A percentile compares a stretch with the other conserved stretches of the same genome.
phyloP scores from a whole-genome alignment of 2,888 invertebrate species.

The Cancer borealis region DNA sequence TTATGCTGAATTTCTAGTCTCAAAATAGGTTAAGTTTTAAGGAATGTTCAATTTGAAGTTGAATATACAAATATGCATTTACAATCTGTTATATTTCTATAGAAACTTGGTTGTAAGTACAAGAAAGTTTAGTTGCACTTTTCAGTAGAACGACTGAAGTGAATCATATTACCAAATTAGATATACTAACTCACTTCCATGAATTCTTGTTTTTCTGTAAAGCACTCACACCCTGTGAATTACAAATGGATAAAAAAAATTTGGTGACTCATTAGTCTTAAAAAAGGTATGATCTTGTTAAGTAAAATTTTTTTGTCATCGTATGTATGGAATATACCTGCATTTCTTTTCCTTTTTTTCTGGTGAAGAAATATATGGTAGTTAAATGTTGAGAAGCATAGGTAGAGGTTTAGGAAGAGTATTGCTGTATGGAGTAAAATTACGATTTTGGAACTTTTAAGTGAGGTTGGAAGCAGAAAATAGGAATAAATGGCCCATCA shows the following conservation, averaged over 20 bases:
- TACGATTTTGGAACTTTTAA: no score
- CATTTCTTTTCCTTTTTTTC: background rate
- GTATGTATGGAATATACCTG: background rate
- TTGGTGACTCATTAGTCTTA: background rate
- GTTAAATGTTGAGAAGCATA: background rate
- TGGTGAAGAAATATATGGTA: background rate
- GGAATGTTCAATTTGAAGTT: background rate
- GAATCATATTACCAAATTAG: background rate
- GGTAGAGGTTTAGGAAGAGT: background rate
- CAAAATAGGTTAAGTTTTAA: background rate
- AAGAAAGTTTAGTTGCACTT: background rate
- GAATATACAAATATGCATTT: background rate
- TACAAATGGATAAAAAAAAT: background rate
- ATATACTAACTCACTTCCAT: background rate
- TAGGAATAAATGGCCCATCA: no score
- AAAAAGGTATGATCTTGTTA: background rate
- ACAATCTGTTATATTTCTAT: background rate
- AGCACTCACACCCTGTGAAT: background rate
- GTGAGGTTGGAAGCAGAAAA: no score
- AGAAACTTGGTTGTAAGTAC: background rate
- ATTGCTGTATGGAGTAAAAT: no score
- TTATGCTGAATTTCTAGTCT: background rate
- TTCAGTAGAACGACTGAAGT: background rate
- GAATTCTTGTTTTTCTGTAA: background rate
- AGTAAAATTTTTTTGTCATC: background rate